These are phyloP conservation scores for Clanis bilineata DNA, from an alignment of 2,888 invertebrate genomes.

Conservation along the genomic window DNA sequence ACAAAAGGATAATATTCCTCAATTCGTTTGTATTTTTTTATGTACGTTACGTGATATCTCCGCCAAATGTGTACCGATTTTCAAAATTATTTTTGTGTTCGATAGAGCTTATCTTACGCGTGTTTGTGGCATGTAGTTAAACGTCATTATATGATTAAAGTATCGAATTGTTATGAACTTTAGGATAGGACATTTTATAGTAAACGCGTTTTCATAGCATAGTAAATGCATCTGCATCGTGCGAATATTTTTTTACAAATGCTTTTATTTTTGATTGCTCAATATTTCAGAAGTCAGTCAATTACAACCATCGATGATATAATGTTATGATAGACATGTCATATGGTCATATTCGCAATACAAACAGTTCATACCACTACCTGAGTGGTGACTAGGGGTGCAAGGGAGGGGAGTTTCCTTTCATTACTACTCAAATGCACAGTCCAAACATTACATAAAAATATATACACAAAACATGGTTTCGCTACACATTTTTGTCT, in stretches of 20 bases:
- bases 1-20: no score
- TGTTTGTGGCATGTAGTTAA: background rate
- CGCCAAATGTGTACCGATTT: background rate
- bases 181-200: background rate
- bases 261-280: background rate
- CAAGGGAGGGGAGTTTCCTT: no score
- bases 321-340: no score
- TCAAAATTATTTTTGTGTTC: background rate
- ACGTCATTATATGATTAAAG: background rate
- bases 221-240: slow-evolving; percentile 1
- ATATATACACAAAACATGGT: no score
- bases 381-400: no score
- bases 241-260: background rate
- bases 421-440: no score
- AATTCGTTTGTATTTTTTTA: no score
- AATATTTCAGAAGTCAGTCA: background rate
- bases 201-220: slow-evolving; percentile 1
- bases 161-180: slow-evolving; percentile 6
- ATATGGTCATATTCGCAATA: background rate
- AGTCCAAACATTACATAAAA: no score
- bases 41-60: no score
- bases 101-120: no score
- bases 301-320: no score
- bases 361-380: background rate
- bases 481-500: no score